Base-by-base conservation (phyloP, 2,888 invertebrate genomes). In the Siphlonurus alternatus region DNA sequence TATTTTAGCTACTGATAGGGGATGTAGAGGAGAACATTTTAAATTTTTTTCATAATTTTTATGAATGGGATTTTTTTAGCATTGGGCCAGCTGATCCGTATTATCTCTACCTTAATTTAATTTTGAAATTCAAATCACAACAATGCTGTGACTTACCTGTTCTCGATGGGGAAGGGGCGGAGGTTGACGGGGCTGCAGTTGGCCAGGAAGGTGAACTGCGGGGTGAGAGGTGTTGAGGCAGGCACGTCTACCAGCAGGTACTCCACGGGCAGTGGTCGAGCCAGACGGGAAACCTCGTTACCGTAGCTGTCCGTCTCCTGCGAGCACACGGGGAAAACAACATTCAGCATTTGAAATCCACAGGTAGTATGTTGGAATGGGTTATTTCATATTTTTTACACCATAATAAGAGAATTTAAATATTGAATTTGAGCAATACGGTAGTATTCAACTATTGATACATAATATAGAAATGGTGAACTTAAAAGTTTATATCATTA, bases 231-330 rank as follows among this genome's bases (percentile, higher is more conserved):
- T 66, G 93, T 93, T 63, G 96, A 94, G 69, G 92, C 93, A 69
- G 98, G 96, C 72, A 99, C 90, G 80, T 99, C 97, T 70, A 98
- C 88, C 73, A 99, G 81, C 72, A 98, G 82, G 80, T 98, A 99
- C 74, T 97, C 98, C 62, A 99, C 96, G 7, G 99, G 99, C 72
- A 99, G 80, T 64, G 97, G 97, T 73, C 94, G 85, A 25, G 92
- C 97, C 72, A 93, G 78, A 73, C 92, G 88, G 66, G 88, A 88
- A 69, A 98, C 95, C 79, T 98, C 96, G 78, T 98, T 99, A 64
- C 96, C 96, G 78, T 98, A 99, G 69, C 85, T 84, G 79, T 99
- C 98, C 74, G 94, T 96, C 77, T 93, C 93, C 97, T 97, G 78
- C 20, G 74, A 75, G 59, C 65, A 64, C 10, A 15, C 10, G 53